Base-by-base conservation (phyloP, 2,888 invertebrate genomes). In the Caenorhabditis uteleia region DNA sequence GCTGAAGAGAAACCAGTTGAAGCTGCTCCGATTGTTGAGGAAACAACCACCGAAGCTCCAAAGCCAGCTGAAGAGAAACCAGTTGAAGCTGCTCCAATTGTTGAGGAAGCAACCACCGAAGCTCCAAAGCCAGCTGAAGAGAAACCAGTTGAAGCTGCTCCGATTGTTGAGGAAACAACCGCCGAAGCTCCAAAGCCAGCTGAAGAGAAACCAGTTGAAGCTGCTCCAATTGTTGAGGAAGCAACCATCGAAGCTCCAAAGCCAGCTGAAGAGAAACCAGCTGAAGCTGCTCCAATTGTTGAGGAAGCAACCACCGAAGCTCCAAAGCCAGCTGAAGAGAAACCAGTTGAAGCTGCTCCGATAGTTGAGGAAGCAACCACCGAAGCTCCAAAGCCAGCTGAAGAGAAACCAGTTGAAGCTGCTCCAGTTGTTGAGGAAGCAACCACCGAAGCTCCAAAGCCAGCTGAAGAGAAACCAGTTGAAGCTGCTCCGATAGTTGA, bases 41-140 rank as follows among this genome's bases (percentile, higher is more conserved):
- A 50, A n/a, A 31, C 23, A 27, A 34, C 44, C 44, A 33, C 43
- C 27, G 3, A 33, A 56, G 34, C n/a, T 16, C 6, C n/a, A n/a
- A 25, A 23, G 7, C 29, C 26, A 7, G 46, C n/a, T 29, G 58
- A 67, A 25, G 46, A 48, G 18, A 66, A 67, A 51, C 36, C 55
- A 14, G 36, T n/a, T 5, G 61, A 53, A 16, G 33, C 43, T 4
- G 47, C 21, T 26, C 31, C 50, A 26, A 34, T n/a, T 5, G 42
- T 33, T 20, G 42, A 57, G 14, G 43, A n/a, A 51, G 18, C 29
- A 46, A 34, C 31, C 20, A 27, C 44, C 23, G 4, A 21, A 65
- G 21, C n/a, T n/a, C 44, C 46, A 26, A 29, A 29, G 7, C 40
- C 26, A 20, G 64, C 31, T 16, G 21, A 59, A 62, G 42, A 42